Base-by-base conservation (phyloP, 2,888 invertebrate genomes). In the Leptinotarsa rubiginosa region DNA sequence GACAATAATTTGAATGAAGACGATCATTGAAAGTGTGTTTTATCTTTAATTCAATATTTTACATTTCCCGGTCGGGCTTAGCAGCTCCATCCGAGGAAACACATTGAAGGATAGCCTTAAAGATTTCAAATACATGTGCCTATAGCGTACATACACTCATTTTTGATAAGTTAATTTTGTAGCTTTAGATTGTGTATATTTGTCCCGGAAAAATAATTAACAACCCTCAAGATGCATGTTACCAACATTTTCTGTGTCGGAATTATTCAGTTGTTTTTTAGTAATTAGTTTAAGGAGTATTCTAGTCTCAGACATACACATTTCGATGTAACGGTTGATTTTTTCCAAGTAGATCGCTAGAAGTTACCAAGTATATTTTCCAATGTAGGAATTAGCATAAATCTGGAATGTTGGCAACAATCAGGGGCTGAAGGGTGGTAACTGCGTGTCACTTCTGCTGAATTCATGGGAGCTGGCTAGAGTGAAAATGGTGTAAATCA, bases 1-100 rank as follows among this genome's bases (percentile, higher is more conserved):
- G 81, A 81, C 81, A 81, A 81, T 81, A 81, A 81, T 76, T 77
- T 77, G 77, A 78, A 79, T 75, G 76, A 65, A 75, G 78, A 78
- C 77, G 77, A 77, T 78, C 77, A 72, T 77, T 70, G 56, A 56
- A 56, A 56, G n/a, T 62, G 41, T 62, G 16, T 41, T 62, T 62
- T 31, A 62, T 41, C 62, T 62, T n/a, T 31, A 31, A 31, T 62
- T 31, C 16, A n/a, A 62, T 31, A 31, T 59, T 50, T 59, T 22
- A 72, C 20, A 18, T 65, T 74, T 76, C 67, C 73, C 68, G n/a
- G 68, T 69, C 66, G 68, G 68, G 65, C 62, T 52, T 69, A 71
- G 75, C 72, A 70, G 59, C 67, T 66, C 70, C 47, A 65, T 18
- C 64, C 69, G 73, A 65, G 64, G 50, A 59, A 68, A 52, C 69